phyloP scores from a whole-genome alignment of 1,140 invertebrate species.

The Oncopodura yosiiana region DNA sequence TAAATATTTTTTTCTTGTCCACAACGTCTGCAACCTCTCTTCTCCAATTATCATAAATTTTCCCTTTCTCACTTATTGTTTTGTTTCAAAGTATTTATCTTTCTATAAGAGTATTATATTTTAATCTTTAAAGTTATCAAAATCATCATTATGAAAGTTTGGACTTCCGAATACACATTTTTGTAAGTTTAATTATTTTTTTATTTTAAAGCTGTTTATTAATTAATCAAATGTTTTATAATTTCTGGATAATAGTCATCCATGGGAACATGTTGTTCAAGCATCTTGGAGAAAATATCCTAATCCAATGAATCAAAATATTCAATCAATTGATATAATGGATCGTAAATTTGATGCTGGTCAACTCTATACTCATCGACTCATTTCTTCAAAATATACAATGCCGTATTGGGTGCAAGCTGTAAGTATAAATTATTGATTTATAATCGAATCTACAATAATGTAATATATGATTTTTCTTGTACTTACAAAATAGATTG shows the following conservation, averaged over 20 bases:
- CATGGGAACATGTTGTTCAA: constrained; percentile 95
- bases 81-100: no score
- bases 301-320: constrained; percentile 94
- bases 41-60: no score
- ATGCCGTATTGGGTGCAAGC: constrained; percentile 74
- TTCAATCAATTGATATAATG: constrained; percentile 91
- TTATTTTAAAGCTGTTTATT: background rate
- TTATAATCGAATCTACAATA: background rate
- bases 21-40: no score
- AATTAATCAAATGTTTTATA: constrained; percentile 12
- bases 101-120: no score
- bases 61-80: no score
- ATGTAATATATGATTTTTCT: constrained; percentile 16
- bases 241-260: constrained; percentile 56
- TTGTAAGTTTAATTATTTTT: constrained; percentile 42
- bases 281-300: constrained; percentile 98
- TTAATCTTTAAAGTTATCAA: no score
- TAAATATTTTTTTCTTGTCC: no score
- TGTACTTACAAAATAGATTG: constrained; percentile 59
- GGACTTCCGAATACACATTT: constrained; percentile 47
- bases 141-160: constrained; percentile 47
- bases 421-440: constrained; percentile 2
- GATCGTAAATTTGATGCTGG: constrained; percentile 75
- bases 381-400: constrained; percentile 90
- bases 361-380: constrained; percentile 75